A percentile compares a stretch with the other conserved stretches of the same genome.
Evolutionary conservation across 1,140 invertebrate species (phyloP).

Genomic region (Hycleus cichorii): DNA sequence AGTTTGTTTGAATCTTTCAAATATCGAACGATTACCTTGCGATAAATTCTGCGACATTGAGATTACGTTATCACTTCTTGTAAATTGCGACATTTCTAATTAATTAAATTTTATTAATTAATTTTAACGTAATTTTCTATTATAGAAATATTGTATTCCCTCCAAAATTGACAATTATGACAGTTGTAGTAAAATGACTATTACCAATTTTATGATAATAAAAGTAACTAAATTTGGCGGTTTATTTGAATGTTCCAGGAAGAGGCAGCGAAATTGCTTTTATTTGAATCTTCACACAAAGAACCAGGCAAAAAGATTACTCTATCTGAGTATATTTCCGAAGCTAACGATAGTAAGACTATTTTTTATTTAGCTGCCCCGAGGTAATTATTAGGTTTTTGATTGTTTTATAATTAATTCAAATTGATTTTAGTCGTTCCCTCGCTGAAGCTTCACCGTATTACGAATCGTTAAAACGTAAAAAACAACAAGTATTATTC

Average conservation of each 20-base stretch:
- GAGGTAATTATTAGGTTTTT: constrained; percentile 50
- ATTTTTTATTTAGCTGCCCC: constrained; percentile 93
- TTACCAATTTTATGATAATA: neutral
- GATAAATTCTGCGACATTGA: neutral
- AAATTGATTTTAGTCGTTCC: constrained; percentile 59
- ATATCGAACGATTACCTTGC: neutral
- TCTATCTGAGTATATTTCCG: constrained; percentile 73
- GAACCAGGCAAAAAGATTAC: constrained; percentile 67
- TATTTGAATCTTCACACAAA: constrained; percentile 85
- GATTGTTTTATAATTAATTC: neutral
- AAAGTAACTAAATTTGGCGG: neutral
- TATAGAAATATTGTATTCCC: neutral
- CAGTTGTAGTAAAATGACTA: neutral
- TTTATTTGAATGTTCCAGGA: constrained; percentile 53
- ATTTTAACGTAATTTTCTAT: neutral
- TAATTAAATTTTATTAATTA: neutral
- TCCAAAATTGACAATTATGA: neutral
- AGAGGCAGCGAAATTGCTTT: constrained; percentile 81
- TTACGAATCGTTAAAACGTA: constrained; percentile 82
- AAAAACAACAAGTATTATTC: constrained; percentile 87
- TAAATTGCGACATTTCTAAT: constrained; percentile 6
- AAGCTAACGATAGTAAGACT: constrained; percentile 65
- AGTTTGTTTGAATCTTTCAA: constrained; percentile 4
- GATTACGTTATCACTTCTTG: neutral
- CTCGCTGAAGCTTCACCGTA: constrained; percentile 92